Conservation (phyloP, 2,888 invertebrate species). For the Polia nebulosa region DNA sequence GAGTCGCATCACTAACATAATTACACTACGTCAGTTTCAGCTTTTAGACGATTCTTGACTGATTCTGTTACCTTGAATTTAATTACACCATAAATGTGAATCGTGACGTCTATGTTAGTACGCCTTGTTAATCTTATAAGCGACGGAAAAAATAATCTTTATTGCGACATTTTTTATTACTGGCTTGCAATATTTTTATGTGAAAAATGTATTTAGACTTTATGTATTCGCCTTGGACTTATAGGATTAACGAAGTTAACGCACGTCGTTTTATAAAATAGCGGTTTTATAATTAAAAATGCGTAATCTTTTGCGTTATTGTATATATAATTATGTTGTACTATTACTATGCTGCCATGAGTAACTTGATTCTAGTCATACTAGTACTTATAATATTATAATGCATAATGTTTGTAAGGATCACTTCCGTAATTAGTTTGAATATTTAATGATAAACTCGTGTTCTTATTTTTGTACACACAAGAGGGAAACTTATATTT, state of each 20-base stretch:
- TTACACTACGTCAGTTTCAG: slow-evolving; percentile 63
- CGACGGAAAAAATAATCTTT: slow-evolving; percentile 71
- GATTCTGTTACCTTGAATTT: slow-evolving; percentile 71
- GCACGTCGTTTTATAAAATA: slow-evolving; percentile 55
- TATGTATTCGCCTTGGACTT: slow-evolving; percentile 62
- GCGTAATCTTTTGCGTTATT: slow-evolving; percentile 55
- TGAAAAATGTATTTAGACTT: slow-evolving; percentile 66
- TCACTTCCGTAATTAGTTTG: slow-evolving; percentile 70
- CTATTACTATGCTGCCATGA: slow-evolving; percentile 71
- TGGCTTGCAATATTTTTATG: slow-evolving; percentile 72
- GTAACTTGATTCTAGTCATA: slow-evolving; percentile 81
- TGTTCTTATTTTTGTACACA: slow-evolving; percentile 29
- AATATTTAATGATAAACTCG: slow-evolving; percentile 36
- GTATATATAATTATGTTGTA: slow-evolving; percentile 61
- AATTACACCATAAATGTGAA: slow-evolving; percentile 62
- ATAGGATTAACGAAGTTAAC: slow-evolving; percentile 74
- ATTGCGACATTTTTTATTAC: slow-evolving; percentile 74
- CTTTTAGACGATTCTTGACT: slow-evolving; percentile 70
- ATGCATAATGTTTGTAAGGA: slow-evolving; percentile 66
- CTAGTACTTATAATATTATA: slow-evolving; percentile 67
- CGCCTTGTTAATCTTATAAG: slow-evolving; percentile 79
- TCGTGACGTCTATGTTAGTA: slow-evolving; percentile 65
- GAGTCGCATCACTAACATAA: slow-evolving; percentile 62
- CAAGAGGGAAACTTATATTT: slow-evolving; percentile 30
- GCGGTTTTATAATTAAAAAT: slow-evolving; percentile 54